Conservation (phyloP, 2,888 invertebrate genomes). For the Leptopilina myrica region DNA sequence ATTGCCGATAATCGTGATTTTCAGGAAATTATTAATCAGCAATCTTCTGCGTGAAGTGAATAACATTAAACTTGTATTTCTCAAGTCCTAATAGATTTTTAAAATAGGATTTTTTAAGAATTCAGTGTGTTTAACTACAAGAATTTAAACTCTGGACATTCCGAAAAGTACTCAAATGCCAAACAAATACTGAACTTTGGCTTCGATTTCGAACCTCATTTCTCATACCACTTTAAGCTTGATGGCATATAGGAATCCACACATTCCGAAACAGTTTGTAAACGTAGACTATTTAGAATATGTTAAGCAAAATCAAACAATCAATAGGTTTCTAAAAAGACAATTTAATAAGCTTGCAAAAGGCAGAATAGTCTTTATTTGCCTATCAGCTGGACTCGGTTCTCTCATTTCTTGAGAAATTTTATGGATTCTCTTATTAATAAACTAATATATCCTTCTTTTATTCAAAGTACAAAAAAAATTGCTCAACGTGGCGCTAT, state of each 20-base stretch:
- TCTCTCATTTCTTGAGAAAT: too few relatives aligned
- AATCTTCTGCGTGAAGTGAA: neutral
- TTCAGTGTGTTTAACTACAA: neutral
- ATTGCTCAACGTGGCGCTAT: too few relatives aligned
- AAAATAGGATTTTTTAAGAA: neutral
- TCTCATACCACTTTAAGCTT: neutral
- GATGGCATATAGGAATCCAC: constrained; percentile 21
- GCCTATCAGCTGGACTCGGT: too few relatives aligned
- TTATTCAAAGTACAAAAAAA: too few relatives aligned
- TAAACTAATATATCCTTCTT: too few relatives aligned
- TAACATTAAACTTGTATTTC: neutral
- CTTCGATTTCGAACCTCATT: constrained; percentile 20
- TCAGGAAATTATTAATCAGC: neutral
- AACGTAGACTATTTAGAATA: neutral
- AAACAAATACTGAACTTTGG: constrained; percentile 1
- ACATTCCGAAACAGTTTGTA: constrained; percentile 51
- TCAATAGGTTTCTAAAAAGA: too few relatives aligned
- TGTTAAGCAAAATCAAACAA: too few relatives aligned
- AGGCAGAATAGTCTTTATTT: too few relatives aligned
- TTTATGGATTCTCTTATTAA: too few relatives aligned
- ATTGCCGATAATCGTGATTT: too few relatives aligned
- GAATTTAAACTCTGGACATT: neutral
- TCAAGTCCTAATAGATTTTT: neutral
- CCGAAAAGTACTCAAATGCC: neutral
- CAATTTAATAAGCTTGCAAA: too few relatives aligned